A percentile compares a stretch with the other conserved stretches of the same genome.
Conservation (phyloP, 2,888 invertebrate species). For the Protonemura montana region DNA sequence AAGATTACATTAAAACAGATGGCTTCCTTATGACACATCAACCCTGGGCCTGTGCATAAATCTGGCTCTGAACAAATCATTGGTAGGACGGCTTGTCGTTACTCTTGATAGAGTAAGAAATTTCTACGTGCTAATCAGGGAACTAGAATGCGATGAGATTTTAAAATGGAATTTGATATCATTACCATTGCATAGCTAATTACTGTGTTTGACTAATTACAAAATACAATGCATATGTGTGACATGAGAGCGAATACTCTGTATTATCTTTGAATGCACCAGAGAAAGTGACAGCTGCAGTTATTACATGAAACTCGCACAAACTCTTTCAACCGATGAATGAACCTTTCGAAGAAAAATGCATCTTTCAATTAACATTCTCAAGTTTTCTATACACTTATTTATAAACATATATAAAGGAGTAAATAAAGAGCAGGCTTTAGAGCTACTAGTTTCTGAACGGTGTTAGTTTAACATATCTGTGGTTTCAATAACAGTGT, state of each 20-base stretch:
- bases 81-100: too few relatives aligned
- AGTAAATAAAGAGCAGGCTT: not conserved
- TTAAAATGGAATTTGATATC: not conserved
- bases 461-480: not conserved
- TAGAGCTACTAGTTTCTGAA: not conserved
- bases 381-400: not conserved
- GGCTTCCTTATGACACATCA: too few relatives aligned
- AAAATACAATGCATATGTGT: not conserved
- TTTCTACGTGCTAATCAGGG: not conserved
- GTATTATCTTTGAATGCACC: not conserved
- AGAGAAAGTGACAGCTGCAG: not conserved
- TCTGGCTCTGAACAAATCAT: too few relatives aligned
- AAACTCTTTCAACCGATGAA: conserved; percentile 7
- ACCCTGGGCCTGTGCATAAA: too few relatives aligned
- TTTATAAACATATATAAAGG: not conserved
- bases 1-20: too few relatives aligned
- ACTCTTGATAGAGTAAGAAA: too few relatives aligned
- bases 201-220: not conserved
- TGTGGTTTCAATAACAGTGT: not conserved
- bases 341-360: not conserved
- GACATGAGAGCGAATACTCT: not conserved
- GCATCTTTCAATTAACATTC: not conserved
- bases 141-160: not conserved
- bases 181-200: not conserved
- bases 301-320: not conserved